Percentiles rank a stretch among this genome's conserved stretches.
Conservation (phyloP, 2,888 invertebrate genomes). For the Anorthoa munda region DNA sequence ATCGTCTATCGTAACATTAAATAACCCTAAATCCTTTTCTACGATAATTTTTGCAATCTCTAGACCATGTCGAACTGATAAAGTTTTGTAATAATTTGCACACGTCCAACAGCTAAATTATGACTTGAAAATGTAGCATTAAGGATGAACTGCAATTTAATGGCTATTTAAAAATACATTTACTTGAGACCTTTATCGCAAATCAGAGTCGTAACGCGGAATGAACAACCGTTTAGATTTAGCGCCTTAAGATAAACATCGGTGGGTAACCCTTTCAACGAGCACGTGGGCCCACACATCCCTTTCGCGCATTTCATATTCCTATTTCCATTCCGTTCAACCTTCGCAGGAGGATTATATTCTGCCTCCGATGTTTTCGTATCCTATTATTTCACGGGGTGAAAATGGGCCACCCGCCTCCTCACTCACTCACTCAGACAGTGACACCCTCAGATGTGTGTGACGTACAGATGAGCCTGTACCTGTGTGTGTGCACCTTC, state of each 20-base stretch:
- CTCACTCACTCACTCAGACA: slow-evolving; percentile 83
- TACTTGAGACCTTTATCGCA: slow-evolving; percentile 61
- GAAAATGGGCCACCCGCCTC: slow-evolving; percentile 90
- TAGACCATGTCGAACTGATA: slow-evolving; percentile 64
- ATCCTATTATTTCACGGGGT: slow-evolving; percentile 91
- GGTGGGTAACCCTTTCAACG: slow-evolving; percentile 84
- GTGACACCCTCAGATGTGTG: slow-evolving; percentile 78
- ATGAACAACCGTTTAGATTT: slow-evolving; percentile 85
- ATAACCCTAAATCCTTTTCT: slow-evolving; percentile 39
- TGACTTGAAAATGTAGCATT: slow-evolving; percentile 56
- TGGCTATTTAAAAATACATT: slow-evolving; percentile 64
- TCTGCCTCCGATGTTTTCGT: slow-evolving; percentile 90
- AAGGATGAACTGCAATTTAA: slow-evolving; percentile 60
- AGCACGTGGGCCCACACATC: slow-evolving; percentile 84
- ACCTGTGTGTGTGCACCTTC: slow-evolving; percentile 76
- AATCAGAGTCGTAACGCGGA: slow-evolving; percentile 71
- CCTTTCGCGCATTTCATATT: slow-evolving; percentile 90
- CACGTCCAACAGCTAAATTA: slow-evolving; percentile 60
- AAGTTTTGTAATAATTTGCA: slow-evolving; percentile 66
- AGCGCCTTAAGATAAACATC: slow-evolving; percentile 85
- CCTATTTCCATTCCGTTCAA: slow-evolving; percentile 89
- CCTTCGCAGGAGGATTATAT: slow-evolving; percentile 90
- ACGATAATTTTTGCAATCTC: slow-evolving; percentile 52
- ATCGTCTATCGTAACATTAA: slow-evolving; percentile 46
- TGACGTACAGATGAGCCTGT: slow-evolving; percentile 70